Percentiles rank a stretch among this genome's conserved stretches.
Evolutionary conservation across 2,888 invertebrate genomes (phyloP).

Genomic region (Polymixis flavicincta): DNA sequence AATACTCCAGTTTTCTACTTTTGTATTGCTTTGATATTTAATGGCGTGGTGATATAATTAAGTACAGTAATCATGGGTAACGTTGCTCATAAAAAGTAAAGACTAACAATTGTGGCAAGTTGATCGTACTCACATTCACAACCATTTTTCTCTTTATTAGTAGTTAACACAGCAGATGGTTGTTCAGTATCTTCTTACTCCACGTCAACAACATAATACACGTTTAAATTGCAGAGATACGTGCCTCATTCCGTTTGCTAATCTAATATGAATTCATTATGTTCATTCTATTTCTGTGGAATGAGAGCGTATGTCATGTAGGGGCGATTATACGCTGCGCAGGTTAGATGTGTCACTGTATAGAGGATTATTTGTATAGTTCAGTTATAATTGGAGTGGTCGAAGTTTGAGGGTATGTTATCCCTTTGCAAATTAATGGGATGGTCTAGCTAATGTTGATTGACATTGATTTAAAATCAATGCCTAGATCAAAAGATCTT

Average conservation of each 20-base stretch:
- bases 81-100: no score
- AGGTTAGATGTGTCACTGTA: background rate
- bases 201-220: constrained; percentile 14
- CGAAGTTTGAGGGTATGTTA: constrained; percentile 14
- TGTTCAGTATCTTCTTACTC: constrained; percentile 5
- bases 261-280: constrained; percentile 25
- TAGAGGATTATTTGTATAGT: constrained; percentile 2
- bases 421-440: background rate
- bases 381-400: constrained; percentile 13
- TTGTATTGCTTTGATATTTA: no score
- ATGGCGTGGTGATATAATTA: no score
- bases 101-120: no score
- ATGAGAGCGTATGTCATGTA: background rate
- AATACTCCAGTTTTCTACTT: no score
- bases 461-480: background rate
- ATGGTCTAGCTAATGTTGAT: background rate
- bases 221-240: constrained; percentile 33
- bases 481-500: background rate
- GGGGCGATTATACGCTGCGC: background rate
- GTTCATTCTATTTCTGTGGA: constrained; percentile 4
- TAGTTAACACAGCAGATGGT: background rate
- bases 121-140: background rate
- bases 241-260: constrained; percentile 15
- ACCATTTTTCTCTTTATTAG: background rate
- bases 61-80: no score